Evolutionary conservation across 2,797 vertebrate genomes (phyloP).

Genomic region (Coilia nasus): DNA sequence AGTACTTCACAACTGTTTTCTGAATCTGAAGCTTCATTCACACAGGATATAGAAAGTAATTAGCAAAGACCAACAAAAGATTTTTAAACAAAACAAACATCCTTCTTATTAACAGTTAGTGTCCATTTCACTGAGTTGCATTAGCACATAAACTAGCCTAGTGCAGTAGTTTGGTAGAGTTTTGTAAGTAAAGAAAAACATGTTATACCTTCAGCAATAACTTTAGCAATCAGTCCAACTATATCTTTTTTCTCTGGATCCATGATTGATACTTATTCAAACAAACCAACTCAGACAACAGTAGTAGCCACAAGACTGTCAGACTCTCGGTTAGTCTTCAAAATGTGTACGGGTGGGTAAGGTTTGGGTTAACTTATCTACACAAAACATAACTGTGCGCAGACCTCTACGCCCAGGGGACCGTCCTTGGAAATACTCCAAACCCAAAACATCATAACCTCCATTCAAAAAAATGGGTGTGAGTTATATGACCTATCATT

Average conservation of each 20-base stretch:
- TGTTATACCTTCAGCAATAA: slow-evolving; percentile 79
- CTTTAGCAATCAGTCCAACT: slow-evolving; percentile 72
- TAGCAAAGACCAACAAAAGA: neutral
- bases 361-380: slow-evolving; percentile 71
- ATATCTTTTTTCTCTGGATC: slow-evolving; percentile 69
- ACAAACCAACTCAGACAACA: neutral
- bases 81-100: neutral
- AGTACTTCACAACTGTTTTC: slow-evolving; percentile 79
- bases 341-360: slow-evolving; percentile 57
- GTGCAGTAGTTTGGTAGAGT: neutral
- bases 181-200: neutral
- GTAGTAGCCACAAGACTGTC: neutral
- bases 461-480: neutral
- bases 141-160: neutral
- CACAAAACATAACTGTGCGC: slow-evolving; percentile 60
- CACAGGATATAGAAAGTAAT: neutral
- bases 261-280: slow-evolving; percentile 58
- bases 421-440: slow-evolving; percentile 26
- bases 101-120: neutral
- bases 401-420: slow-evolving; percentile 47
- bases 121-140: neutral
- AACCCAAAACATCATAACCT: neutral
- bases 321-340: neutral
- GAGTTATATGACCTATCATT: neutral
- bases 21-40: slow-evolving; percentile 84